Evolutionary conservation across 2,888 invertebrate genomes (phyloP), one percentile per base, ranked within the genome.

Genomic region (Archaeoteleia sp.): DNA sequence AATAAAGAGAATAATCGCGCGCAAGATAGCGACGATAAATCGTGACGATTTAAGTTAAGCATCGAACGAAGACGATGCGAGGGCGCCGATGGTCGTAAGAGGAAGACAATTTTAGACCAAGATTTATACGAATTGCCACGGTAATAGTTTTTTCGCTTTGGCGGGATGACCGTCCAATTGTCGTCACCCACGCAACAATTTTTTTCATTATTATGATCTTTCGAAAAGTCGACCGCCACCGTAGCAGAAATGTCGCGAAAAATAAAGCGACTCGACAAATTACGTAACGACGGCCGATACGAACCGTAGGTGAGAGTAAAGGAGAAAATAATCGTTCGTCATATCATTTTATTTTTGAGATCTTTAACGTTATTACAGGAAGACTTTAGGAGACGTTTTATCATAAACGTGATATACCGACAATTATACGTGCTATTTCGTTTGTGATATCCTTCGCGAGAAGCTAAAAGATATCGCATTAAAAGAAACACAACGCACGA

Each of bases 91-190:
- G 67, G 61, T 69, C 57, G 48, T 58, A 63, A 58, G 57, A 58
- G 62, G 70, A 55, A 70, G 73, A 77, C 79, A 76, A 69, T 80
- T 81, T 80, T 82, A 80, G 76, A 78, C 54, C 20, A 53, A 73
- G 76, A 82, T 82, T 81, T 80, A 82, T 79, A 14, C 9, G 71
- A 75, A 69, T 73, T 68, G 67, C 67, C 53, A 40, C 60, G 71
- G 49, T 70, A 53, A 60, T 71, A 53, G 51, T 68, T 62, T 72
- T n/a, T 53, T 66, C 70, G 54, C 35, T 57, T 69, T 67, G 40
- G 40, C 57, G 58, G 14, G 27, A 55, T 57, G 46, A 65, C 72
- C 66, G 70, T 74, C 53, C 75, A 75, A 79, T 79, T 76, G 76
- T 75, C 74, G 51, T 40, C 75, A 63, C 77, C 78, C 70, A 79